phyloP scores from a whole-genome alignment of 1,140 invertebrate genomes.

The Whitmania pigra region DNA sequence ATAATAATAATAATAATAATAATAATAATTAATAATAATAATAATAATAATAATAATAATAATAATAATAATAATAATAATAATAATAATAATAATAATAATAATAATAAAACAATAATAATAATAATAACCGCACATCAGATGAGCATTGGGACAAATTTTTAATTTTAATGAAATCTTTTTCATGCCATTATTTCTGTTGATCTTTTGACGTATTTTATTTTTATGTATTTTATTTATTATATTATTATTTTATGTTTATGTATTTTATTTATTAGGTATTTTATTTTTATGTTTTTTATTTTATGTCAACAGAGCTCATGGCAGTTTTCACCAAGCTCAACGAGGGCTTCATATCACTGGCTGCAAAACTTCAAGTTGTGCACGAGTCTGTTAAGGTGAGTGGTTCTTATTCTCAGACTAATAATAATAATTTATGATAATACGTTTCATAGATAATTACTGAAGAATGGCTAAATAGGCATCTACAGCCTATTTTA shows the following conservation, averaged over 20 bases:
- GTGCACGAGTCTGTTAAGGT: conserved; percentile 52
- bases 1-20: no score
- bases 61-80: no score
- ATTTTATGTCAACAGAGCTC: conserved; percentile 50
- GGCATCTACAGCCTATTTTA: no score
- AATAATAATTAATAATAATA: no score
- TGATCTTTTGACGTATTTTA: conserved; percentile 4
- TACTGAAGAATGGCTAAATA: no score
- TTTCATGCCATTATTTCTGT: conserved; percentile 3
- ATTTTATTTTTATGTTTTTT: background rate
- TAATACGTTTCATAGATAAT: background rate
- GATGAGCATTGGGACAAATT: no score
- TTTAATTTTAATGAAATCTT: no score
- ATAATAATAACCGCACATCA: no score
- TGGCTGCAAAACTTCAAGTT: conserved; percentile 67
- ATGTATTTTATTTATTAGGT: conserved; percentile 23
- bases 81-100: no score
- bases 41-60: no score
- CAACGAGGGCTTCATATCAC: conserved; percentile 68
- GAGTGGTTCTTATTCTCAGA: conserved; percentile 13
- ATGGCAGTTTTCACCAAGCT: conserved; percentile 60
- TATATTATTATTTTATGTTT: conserved; percentile 21
- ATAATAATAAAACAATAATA: no score
- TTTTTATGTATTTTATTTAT: conserved; percentile 25
- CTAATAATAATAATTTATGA: background rate